Percentiles rank a stretch among this genome's conserved stretches.
These are phyloP conservation scores for Ptilodon capucinus DNA, from an alignment of 2,888 invertebrate genomes.

Conservation along the genomic window DNA sequence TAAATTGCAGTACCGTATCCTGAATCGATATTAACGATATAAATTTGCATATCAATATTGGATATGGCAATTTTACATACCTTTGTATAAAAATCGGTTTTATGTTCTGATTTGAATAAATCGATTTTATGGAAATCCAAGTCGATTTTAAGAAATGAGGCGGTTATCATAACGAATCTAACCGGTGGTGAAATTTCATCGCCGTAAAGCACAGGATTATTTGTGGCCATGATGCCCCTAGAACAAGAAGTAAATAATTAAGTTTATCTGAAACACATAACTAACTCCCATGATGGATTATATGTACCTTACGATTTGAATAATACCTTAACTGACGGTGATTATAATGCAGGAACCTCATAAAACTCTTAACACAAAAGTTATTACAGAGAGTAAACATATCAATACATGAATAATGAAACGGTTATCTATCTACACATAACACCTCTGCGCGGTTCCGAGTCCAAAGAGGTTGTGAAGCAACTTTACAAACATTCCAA, in stretches of 20 bases:
- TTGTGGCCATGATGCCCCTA: slow-evolving; percentile 13
- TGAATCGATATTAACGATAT: neutral
- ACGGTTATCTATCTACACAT: too few relatives aligned
- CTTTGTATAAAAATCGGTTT: slow-evolving; percentile 53
- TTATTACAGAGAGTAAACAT: slow-evolving; percentile 8
- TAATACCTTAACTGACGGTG: neutral
- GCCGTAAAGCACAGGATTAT: slow-evolving; percentile 66
- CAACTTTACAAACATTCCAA: neutral
- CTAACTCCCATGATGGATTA: too few relatives aligned
- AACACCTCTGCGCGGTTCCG: neutral
- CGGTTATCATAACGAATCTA: slow-evolving; percentile 78
- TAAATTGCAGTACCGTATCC: too few relatives aligned
- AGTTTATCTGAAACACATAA: too few relatives aligned
- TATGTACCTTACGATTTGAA: too few relatives aligned
- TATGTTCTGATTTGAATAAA: slow-evolving; percentile 65
- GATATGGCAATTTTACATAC: slow-evolving; percentile 31
- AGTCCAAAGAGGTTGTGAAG: neutral
- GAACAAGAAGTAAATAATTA: neutral
- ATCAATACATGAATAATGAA: too few relatives aligned
- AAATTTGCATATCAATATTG: too few relatives aligned
- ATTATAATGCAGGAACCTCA: neutral
- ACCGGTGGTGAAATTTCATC: slow-evolving; percentile 78
- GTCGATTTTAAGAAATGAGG: slow-evolving; percentile 64
- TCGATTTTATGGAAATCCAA: slow-evolving; percentile 72
- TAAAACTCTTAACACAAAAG: neutral